Evolutionary conservation across 64 coral and sea anemone species (phyloP).

Genomic region (Hydrozoanthus tunicans): DNA sequence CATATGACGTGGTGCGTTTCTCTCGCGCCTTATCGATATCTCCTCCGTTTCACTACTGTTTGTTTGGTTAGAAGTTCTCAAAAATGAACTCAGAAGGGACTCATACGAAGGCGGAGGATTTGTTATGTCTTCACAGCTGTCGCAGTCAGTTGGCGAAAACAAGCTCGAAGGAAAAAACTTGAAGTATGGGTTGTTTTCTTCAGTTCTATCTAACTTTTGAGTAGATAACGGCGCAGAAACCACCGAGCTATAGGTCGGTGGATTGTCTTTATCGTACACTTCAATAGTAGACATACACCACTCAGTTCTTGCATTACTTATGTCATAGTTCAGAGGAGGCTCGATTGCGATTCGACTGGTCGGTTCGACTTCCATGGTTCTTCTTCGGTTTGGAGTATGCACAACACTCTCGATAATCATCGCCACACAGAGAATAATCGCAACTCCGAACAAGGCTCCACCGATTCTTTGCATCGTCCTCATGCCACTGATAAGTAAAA

Average conservation of each 20-base stretch:
- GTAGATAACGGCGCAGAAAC: neutral
- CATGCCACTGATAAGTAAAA: conserved; percentile 24
- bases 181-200: conserved; percentile 4
- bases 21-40: too few species aligned
- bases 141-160: conserved; percentile 26
- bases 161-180: conserved; percentile 3
- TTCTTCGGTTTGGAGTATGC: neutral
- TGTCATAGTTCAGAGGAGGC: neutral
- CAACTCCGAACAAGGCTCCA: conserved; percentile 38
- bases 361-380: neutral
- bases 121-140: conserved; percentile 14
- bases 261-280: neutral
- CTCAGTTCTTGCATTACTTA: neutral
- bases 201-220: neutral
- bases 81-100: neutral
- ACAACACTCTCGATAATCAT: conserved; percentile 36
- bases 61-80: neutral
- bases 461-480: conserved; percentile 7
- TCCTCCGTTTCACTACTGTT: neutral
- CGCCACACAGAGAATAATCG: neutral
- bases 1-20: too few species aligned
- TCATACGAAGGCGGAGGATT: conserved; percentile 32
- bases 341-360: neutral
- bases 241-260: conserved; percentile 1
- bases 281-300: conserved; percentile 31